Evolutionary conservation across 1,140 invertebrate genomes (phyloP).

Genomic region (Watersipora subatra): DNA sequence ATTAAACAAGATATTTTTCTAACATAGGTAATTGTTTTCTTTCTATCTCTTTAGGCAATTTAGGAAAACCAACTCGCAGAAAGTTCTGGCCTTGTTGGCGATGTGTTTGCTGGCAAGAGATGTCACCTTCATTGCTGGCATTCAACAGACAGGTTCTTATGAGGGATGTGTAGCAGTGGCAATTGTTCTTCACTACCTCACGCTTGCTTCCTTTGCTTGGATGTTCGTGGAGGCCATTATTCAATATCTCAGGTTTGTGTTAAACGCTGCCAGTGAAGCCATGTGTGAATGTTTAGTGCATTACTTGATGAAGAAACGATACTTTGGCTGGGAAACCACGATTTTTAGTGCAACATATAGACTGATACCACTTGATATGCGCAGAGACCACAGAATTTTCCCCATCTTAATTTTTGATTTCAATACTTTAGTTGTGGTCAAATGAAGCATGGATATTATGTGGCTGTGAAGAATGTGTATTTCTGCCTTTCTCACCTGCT

Average conservation of each 20-base stretch:
- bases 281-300: too few relatives aligned
- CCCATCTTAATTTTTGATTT: too few relatives aligned
- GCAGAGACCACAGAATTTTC: too few relatives aligned
- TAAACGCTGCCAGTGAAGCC: too few relatives aligned
- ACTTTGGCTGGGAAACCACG: too few relatives aligned
- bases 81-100: slow-evolving; percentile 30
- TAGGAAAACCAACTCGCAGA: slow-evolving; percentile 27
- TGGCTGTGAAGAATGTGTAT: too few relatives aligned
- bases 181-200: slow-evolving; percentile 40
- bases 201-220: slow-evolving; percentile 42
- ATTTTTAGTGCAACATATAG: too few relatives aligned
- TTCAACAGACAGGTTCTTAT: slow-evolving; percentile 22
- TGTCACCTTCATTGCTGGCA: slow-evolving; percentile 25
- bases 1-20: not conserved
- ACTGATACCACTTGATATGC: too few relatives aligned
- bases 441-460: too few relatives aligned
- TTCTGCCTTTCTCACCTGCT: too few relatives aligned
- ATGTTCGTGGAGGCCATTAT: slow-evolving; percentile 43
- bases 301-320: too few relatives aligned
- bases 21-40: not conserved
- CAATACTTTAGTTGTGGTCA: too few relatives aligned
- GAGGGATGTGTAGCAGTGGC: slow-evolving; percentile 30
- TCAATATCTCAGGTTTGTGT: slow-evolving; percentile 36
- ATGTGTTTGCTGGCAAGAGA: slow-evolving; percentile 24
- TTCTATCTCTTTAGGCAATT: slow-evolving; percentile 22